Conservation (phyloP, 2,888 invertebrate species). For the Lamproptera curius region DNA sequence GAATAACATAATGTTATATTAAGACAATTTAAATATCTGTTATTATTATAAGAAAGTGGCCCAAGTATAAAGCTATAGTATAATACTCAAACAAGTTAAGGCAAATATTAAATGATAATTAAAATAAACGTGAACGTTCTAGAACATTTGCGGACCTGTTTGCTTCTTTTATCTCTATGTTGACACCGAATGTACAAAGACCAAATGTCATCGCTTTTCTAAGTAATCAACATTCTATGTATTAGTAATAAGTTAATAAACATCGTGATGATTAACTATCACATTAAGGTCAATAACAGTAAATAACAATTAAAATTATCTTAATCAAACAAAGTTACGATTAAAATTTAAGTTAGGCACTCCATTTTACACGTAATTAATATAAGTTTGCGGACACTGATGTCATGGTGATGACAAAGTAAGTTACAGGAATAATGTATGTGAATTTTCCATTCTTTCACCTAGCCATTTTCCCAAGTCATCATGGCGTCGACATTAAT, state of each 20-base stretch:
- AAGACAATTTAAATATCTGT: background rate
- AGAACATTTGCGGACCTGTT: slow-evolving; percentile 32
- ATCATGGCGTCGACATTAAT: too few relatives aligned
- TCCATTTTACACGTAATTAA: too few relatives aligned
- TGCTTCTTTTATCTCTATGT: slow-evolving; percentile 33
- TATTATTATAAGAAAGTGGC: background rate
- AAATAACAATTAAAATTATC: slow-evolving; percentile 11
- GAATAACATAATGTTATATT: too few relatives aligned
- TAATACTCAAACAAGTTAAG: background rate
- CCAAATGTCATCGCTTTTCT: slow-evolving; percentile 23
- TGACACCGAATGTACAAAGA: slow-evolving; percentile 32
- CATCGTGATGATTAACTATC: slow-evolving; percentile 6
- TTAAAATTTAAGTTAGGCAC: too few relatives aligned
- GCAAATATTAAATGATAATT: background rate
- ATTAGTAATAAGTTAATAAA: slow-evolving; percentile 22
- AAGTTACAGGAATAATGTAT: too few relatives aligned
- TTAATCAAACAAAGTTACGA: too few relatives aligned
- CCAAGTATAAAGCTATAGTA: background rate
- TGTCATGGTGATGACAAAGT: too few relatives aligned
- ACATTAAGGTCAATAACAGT: slow-evolving; percentile 2
- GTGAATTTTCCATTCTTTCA: too few relatives aligned
- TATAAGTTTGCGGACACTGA: too few relatives aligned
- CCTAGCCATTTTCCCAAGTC: too few relatives aligned
- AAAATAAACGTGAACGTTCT: slow-evolving; percentile 21
- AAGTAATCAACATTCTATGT: slow-evolving; percentile 23